These are phyloP conservation scores for Zenarchopterus dispar DNA, from an alignment of 2,797 vertebrate species.

Conservation along the genomic window DNA sequence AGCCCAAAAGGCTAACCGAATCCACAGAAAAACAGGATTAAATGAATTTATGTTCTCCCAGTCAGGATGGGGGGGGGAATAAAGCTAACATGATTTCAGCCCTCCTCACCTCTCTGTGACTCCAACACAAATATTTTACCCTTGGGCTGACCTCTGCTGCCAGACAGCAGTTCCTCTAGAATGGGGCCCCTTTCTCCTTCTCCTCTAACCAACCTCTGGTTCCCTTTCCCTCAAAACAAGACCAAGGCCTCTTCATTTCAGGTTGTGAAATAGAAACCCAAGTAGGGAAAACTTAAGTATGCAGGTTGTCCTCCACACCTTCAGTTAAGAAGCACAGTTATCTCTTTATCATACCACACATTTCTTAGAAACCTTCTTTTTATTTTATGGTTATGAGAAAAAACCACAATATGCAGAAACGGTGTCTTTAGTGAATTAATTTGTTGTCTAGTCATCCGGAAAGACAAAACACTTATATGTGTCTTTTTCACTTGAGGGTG, in stretches of 20 bases:
- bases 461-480: constrained; percentile 47
- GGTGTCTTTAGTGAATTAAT: constrained; percentile 55
- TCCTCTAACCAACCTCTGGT: constrained; percentile 48
- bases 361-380: constrained; percentile 31
- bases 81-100: constrained; percentile 86
- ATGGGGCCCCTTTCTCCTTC: constrained; percentile 67
- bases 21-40: constrained; percentile 86
- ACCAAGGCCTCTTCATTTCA: constrained; percentile 68
- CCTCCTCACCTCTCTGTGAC: constrained; percentile 86
- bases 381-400: constrained; percentile 32
- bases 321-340: background rate
- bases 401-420: constrained; percentile 26
- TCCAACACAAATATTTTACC: constrained; percentile 85
- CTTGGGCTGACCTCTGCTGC: constrained; percentile 84
- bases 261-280: constrained; percentile 68
- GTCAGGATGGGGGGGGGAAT: constrained; percentile 66
- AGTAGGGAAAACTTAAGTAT: constrained; percentile 56
- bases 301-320: constrained; percentile 51
- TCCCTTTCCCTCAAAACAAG: constrained; percentile 37
- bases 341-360: constrained; percentile 25
- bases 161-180: constrained; percentile 82
- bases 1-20: constrained; percentile 78
- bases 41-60: constrained; percentile 84
- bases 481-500: constrained; percentile 61
- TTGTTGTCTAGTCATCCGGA: constrained; percentile 41